Base-by-base conservation (phyloP, 2,888 invertebrate species). In the Eupithecia tripunctaria region DNA sequence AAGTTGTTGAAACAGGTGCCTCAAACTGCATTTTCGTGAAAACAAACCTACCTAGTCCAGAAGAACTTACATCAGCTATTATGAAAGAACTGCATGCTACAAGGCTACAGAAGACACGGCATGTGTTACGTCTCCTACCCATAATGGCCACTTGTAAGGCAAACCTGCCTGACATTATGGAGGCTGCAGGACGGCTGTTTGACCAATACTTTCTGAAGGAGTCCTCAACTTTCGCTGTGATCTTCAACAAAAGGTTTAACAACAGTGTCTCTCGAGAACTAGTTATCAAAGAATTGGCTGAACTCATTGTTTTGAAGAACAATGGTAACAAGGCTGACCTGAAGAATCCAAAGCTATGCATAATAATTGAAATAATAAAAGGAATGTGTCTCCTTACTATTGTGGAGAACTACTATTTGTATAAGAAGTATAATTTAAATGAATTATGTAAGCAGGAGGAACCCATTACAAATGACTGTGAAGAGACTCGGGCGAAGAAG, bases 21-120 rank as follows among this genome's bases (percentile, higher is more conserved):
- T 97, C 96, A 66, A 98, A 98, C 88, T 96, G 97, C 82, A 91
- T 99, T 76, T 99, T 99, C 84, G 98, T 99, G 77, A 96, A 96
- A 86, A 97, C 97, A 1, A 97, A 96, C 63, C 89, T 98, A 65
- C 95, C 96, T 56, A 95, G 97, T 91, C 98, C 98, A 5, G 95
- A 96, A 71, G 95, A 96, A 77, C 84, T 99, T 36, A 97, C 96
- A 0, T 91, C 95, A 27, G 93, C 94, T 70, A 97, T 99, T 74
- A 93, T 98, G 64, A 95, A 96, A 81, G 97, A 98, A 84, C 94
- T 98, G 74, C 90, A 95, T 67, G 87, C 95, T 27, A 97, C 96
- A 0, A 96, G 96, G 82, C 89, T 95, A 73, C 96, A 96, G 81
- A 97, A 96, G 89, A 96, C 97, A 0, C 95, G 97, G 80, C 97